These are phyloP conservation scores for Drosophila neonasuta DNA, from an alignment of 2,888 invertebrate genomes.

Conservation along the genomic window DNA sequence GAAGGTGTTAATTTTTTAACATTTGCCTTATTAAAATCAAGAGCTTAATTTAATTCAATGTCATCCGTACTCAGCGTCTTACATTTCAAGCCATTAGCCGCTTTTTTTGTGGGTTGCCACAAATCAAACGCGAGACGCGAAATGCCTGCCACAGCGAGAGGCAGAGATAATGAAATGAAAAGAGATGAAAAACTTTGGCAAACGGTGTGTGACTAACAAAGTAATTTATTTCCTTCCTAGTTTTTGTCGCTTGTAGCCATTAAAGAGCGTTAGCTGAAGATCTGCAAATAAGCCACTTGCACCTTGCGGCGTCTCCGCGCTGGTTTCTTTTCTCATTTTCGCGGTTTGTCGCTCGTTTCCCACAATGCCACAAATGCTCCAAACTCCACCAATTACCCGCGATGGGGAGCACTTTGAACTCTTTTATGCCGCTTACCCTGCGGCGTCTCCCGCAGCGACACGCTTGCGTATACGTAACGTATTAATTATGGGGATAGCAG, in stretches of 20 bases:
- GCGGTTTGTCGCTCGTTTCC: slow-evolving; percentile 48
- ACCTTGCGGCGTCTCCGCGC: slow-evolving; percentile 43
- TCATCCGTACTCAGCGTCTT: slow-evolving; percentile 35
- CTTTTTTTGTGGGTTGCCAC: slow-evolving; percentile 56
- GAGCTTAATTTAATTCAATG: slow-evolving; percentile 56
- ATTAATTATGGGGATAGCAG: slow-evolving; percentile 64
- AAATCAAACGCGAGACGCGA: slow-evolving; percentile 51
- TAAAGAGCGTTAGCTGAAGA: slow-evolving; percentile 57
- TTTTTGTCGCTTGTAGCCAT: slow-evolving; percentile 71
- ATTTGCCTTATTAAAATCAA: slow-evolving; percentile 25
- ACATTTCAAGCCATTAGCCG: slow-evolving; percentile 45
- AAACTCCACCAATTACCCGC: slow-evolving; percentile 60
- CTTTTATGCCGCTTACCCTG: slow-evolving; percentile 46
- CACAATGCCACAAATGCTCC: slow-evolving; percentile 37
- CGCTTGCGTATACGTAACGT: slow-evolving; percentile 69
- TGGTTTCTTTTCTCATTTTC: slow-evolving; percentile 27
- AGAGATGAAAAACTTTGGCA: slow-evolving; percentile 37
- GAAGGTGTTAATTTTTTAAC: slow-evolving; percentile 57
- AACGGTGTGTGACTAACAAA: slow-evolving; percentile 48
- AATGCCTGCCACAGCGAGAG: slow-evolving; percentile 24
- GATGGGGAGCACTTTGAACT: slow-evolving; percentile 69
- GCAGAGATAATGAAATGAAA: slow-evolving; percentile 28
- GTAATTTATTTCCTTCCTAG: slow-evolving; percentile 76
- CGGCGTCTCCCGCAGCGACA: slow-evolving; percentile 67
- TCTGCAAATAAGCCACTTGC: slow-evolving; percentile 57